Evolutionary conservation across 2,113 vertebrate species (phyloP).

Genomic region (Myotis brandtii): DNA sequence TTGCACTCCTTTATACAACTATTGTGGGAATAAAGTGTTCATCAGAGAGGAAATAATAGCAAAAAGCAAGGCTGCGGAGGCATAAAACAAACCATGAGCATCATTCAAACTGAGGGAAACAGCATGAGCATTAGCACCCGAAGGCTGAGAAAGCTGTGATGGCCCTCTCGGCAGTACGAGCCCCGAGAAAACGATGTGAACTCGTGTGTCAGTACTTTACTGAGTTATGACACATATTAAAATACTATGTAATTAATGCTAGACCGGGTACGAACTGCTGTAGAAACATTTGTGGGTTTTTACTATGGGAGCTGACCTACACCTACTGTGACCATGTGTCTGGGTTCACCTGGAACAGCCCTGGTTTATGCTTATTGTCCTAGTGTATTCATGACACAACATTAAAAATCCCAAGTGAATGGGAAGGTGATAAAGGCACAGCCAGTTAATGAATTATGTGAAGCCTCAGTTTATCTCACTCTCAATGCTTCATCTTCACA

Average conservation of each 20-base stretch:
- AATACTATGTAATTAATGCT: background rate
- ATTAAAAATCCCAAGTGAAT: background rate
- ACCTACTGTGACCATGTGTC: background rate
- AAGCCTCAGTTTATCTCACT: background rate
- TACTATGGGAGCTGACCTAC: background rate
- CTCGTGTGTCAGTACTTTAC: background rate
- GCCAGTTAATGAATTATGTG: background rate
- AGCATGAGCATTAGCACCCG: background rate
- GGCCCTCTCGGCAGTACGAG: too few species aligned
- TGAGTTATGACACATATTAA: background rate
- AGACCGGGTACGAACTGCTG: background rate
- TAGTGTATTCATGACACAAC: background rate
- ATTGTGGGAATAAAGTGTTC: background rate
- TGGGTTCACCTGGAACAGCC: background rate
- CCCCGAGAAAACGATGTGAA: background rate
- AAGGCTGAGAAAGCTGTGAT: rapidly evolving
- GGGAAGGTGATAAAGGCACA: background rate
- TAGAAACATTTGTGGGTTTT: background rate
- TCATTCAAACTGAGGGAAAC: background rate
- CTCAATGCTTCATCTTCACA: background rate
- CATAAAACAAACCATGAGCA: background rate
- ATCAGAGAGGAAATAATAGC: background rate
- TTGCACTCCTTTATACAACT: background rate
- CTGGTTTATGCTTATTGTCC: background rate
- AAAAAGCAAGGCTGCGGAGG: background rate